These are phyloP conservation scores for Carassius auratus DNA, from an alignment of 2,113 vertebrate genomes.

Conservation along the genomic window DNA sequence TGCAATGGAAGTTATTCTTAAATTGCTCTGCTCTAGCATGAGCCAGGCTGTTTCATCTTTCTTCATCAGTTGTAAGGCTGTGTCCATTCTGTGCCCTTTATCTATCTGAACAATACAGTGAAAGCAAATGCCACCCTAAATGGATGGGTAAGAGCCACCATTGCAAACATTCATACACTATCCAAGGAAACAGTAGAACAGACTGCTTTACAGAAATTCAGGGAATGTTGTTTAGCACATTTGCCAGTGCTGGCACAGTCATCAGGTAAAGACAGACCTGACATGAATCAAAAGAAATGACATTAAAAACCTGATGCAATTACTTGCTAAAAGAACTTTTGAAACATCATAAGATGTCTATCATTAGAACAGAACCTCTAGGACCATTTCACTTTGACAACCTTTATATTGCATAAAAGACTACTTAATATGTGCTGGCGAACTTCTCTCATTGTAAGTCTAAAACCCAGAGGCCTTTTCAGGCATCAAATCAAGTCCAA, in stretches of 20 bases:
- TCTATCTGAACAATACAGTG: slow-evolving; percentile 65
- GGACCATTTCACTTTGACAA: not conserved
- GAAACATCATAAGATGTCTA: not conserved
- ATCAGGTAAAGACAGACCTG: slow-evolving; percentile 1
- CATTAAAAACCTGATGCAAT: not conserved
- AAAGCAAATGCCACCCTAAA: slow-evolving; percentile 60
- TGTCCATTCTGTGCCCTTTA: slow-evolving; percentile 47
- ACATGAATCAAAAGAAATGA: not conserved
- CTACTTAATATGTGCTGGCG: not conserved
- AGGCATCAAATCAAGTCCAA: slow-evolving; percentile 13
- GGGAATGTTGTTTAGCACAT: not conserved
- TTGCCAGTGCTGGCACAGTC: not conserved
- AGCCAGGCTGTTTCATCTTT: not conserved
- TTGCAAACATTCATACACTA: slow-evolving; percentile 49
- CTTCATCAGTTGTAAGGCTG: not conserved
- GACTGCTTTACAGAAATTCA: slow-evolving; percentile 31
- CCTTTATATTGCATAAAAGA: not conserved
- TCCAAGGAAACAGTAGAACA: slow-evolving; percentile 26
- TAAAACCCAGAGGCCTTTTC: slow-evolving; percentile 2
- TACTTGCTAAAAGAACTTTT: not conserved
- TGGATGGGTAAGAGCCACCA: slow-evolving; percentile 46
- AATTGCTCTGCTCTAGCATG: not conserved
- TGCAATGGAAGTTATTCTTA: not conserved
- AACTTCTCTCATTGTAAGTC: not conserved
- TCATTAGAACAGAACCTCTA: not conserved